Conservation (phyloP, 1,140 invertebrate species). For the Drosophila ogumai region DNA sequence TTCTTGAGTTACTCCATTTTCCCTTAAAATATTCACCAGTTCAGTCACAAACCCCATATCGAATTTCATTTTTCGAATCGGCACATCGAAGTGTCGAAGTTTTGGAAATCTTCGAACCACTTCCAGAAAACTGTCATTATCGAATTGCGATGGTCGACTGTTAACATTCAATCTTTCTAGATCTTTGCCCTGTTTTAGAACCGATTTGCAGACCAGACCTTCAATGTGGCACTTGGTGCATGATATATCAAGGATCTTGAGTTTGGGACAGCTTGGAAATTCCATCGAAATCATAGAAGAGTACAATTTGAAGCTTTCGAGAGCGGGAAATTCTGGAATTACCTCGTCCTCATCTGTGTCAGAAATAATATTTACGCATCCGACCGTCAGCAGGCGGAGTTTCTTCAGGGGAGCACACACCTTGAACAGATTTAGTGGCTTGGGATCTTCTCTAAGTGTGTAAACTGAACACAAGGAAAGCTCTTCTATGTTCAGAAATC, state of each 20-base stretch:
- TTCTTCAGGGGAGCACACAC: background rate
- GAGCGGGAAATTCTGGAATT: background rate
- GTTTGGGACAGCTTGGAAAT: background rate
- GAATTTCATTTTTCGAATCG: background rate
- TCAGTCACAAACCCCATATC: background rate
- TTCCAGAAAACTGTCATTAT: background rate
- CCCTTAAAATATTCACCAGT: background rate
- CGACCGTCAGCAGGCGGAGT: background rate
- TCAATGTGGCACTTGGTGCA: background rate
- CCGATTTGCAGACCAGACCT: background rate
- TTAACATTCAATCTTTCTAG: background rate
- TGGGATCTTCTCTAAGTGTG: background rate
- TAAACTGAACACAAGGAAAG: background rate
- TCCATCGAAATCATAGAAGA: background rate
- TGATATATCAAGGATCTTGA: background rate
- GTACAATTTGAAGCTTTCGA: background rate
- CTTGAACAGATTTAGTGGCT: background rate
- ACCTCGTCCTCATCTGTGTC: background rate
- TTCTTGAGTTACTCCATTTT: background rate
- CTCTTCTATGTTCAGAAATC: background rate
- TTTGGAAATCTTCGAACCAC: background rate
- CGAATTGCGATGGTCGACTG: background rate
- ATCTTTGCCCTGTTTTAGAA: background rate
- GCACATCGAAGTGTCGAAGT: background rate
- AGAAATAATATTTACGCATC: background rate